A percentile compares a stretch with the other conserved stretches of the same genome.
Evolutionary conservation across 1,140 invertebrate species (phyloP).

Genomic region (Diplogasteroides magnus): DNA sequence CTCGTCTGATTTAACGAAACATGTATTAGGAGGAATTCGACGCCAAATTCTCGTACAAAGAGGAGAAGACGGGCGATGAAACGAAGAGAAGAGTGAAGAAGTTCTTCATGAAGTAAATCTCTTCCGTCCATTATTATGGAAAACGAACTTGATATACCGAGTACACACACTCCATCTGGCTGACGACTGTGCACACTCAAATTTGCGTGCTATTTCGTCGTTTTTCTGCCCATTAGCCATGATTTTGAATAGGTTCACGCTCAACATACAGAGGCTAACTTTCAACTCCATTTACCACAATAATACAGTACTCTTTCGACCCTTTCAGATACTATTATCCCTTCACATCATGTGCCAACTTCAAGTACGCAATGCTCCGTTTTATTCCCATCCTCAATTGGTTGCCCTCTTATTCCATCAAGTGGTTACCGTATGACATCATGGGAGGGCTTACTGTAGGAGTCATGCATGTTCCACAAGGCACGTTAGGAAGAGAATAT

Average conservation of each 20-base stretch:
- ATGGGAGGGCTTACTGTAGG: conserved; percentile 59
- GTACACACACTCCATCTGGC: too few relatives aligned
- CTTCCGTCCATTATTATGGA: neutral
- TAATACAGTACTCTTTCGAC: too few relatives aligned
- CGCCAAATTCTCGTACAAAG: conserved; percentile 38
- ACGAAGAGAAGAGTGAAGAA: conserved; percentile 34
- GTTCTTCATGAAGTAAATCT: neutral
- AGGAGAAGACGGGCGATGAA: conserved; percentile 16
- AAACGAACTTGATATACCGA: too few relatives aligned
- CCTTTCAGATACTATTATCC: conserved; percentile 38
- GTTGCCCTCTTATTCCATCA: conserved; percentile 56
- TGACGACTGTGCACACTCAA: too few relatives aligned
- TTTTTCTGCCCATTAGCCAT: too few relatives aligned
- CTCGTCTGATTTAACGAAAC: neutral
- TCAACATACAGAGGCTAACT: too few relatives aligned
- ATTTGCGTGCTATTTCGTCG: neutral
- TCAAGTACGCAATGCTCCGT: conserved; percentile 32
- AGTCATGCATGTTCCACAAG: conserved; percentile 60
- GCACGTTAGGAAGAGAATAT: too few relatives aligned
- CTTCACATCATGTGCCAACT: conserved; percentile 34
- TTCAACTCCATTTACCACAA: too few relatives aligned
- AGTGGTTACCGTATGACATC: conserved; percentile 56
- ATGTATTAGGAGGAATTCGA: conserved; percentile 52
- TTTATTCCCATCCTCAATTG: conserved; percentile 53
- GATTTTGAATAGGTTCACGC: too few relatives aligned